Evolutionary conservation across 2,113 vertebrate genomes (phyloP), one percentile per base, ranked within the genome.

Genomic region (Hemibagrus wyckioides): DNA sequence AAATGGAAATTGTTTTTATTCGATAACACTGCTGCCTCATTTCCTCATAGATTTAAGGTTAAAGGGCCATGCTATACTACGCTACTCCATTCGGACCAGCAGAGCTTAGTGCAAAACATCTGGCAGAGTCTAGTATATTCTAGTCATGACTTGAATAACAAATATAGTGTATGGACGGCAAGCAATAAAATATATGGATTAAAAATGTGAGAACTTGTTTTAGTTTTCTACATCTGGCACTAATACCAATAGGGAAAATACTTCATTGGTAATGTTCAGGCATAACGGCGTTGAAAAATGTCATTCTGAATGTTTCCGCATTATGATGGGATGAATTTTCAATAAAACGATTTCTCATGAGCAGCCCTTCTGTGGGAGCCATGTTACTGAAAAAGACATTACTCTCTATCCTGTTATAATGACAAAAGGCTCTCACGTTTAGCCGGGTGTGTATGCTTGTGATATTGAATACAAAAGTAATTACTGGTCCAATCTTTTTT

Each of bases 31-130:
- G 73, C 88, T 87, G 80, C 88, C 7, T 0, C 85, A 4, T 73
- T 65, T 86, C 85, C 84, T 59, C 76, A 84, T 85, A 89, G 88
- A n/a, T 91, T 93, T 89, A 91, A 30, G 80, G 86, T 95, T 95
- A 95, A 95, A 95, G 95, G 95, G 94, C 93, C 93, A 88, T 92
- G 93, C 91, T 89, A 52, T 91, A 73, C 67, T 83, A 90, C 92
- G 92, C 89, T 56, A 52, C 85, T 67, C 76, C 65, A 52, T 67
- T 67, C 80, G 8, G 84, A 73, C 83, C 86, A 73, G 14, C 71
- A 90, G 91, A 93, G 92, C 90, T 92, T 93, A 94, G 94, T 95
- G 95, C 95, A 95, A 95, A 93, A 93, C 86, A 88, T 90, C n/a
- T 83, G 92, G 92, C 89, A 92, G 91, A 92, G 94, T 91, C 92